These are phyloP conservation scores for Rallus crepitans DNA, from an alignment of 2,797 vertebrate genomes.

Conservation along the genomic window DNA sequence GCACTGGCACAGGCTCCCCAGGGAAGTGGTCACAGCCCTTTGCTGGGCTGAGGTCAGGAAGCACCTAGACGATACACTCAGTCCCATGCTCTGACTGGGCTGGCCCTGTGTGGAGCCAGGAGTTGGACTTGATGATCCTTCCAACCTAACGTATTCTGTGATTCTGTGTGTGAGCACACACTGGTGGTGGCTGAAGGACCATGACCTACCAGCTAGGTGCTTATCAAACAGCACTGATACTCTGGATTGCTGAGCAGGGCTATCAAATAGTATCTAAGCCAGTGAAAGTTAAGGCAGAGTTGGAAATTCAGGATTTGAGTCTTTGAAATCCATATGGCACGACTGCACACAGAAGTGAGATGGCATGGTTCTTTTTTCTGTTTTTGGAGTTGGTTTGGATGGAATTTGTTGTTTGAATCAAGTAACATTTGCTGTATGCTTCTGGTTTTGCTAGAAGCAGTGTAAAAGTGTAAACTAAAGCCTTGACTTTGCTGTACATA, in stretches of 20 bases:
- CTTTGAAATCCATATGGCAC: not conserved
- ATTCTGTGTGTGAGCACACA: too few relatives aligned
- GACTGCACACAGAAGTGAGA: not conserved
- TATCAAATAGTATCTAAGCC: not conserved
- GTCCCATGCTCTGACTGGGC: too few relatives aligned
- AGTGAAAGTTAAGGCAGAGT: not conserved
- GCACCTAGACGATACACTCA: too few relatives aligned
- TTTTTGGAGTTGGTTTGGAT: not conserved
- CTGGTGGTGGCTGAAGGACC: not conserved
- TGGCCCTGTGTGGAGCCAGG: too few relatives aligned
- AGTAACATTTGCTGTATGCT: not conserved
- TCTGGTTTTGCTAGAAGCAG: not conserved
- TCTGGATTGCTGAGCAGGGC: not conserved
- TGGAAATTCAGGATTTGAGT: not conserved
- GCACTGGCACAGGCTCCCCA: too few relatives aligned
- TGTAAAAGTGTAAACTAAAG: not conserved
- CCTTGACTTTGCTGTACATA: not conserved
- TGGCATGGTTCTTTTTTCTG: not conserved
- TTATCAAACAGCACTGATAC: not conserved
- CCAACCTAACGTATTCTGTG: too few relatives aligned
- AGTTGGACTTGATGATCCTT: too few relatives aligned
- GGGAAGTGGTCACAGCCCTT: too few relatives aligned
- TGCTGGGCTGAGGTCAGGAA: too few relatives aligned
- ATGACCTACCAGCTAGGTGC: not conserved
- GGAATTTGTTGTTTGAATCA: not conserved